These are phyloP conservation scores for Apeltes quadracus DNA, from an alignment of 2,113 vertebrate genomes.

Conservation along the genomic window DNA sequence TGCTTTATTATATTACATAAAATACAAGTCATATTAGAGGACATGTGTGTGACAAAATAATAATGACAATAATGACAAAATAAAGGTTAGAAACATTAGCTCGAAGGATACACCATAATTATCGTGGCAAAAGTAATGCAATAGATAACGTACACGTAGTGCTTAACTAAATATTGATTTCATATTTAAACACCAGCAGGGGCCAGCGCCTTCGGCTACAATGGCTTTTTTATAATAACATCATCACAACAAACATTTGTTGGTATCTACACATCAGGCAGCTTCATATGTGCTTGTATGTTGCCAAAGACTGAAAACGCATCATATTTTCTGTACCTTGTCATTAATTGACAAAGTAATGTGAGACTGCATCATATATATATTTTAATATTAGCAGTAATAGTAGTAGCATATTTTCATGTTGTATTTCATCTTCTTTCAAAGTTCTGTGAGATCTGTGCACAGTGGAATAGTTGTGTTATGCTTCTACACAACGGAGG, in stretches of 20 bases:
- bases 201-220: slow-evolving; percentile 24
- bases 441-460: neutral
- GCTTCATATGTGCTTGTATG: neutral
- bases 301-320: neutral
- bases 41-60: slow-evolving; percentile 13
- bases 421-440: neutral
- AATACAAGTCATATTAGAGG: slow-evolving; percentile 1
- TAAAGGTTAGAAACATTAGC: neutral
- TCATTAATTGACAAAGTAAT: neutral
- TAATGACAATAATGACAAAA: slow-evolving; percentile 22
- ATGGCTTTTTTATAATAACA: neutral
- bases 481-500: neutral
- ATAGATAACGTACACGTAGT: slow-evolving; percentile 11
- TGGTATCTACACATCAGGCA: neutral
- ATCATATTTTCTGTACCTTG: neutral
- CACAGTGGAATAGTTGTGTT: neutral
- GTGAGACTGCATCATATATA: neutral
- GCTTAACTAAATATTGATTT: slow-evolving; percentile 10
- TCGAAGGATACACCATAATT: neutral
- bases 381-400: no score
- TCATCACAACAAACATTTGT: neutral
- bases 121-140: slow-evolving; percentile 1
- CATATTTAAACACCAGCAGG: slow-evolving; percentile 12
- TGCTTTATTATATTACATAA: slow-evolving; percentile 6
- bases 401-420: neutral